A percentile compares a stretch with the other conserved stretches of the same genome.
phyloP scores from a whole-genome alignment of 2,888 invertebrate species.

The Schrankia costaestrigalis region DNA sequence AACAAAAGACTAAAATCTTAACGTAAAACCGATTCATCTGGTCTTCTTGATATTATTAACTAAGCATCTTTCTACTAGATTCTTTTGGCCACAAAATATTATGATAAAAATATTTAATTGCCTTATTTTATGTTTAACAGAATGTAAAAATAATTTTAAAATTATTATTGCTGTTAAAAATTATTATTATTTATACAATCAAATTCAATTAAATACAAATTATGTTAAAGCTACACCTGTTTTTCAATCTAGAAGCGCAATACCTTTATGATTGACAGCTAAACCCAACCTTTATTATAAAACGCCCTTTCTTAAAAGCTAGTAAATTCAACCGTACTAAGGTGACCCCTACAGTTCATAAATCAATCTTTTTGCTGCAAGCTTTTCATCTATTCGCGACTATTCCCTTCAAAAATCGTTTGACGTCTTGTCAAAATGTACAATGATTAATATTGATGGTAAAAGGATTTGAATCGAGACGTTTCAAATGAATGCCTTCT shows the following conservation, averaged over 20 bases:
- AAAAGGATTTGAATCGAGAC: conserved; percentile 18
- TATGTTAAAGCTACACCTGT: background rate
- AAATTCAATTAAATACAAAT: background rate
- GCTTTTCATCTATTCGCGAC: conserved; percentile 5
- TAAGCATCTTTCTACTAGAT: no score
- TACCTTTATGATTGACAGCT: conserved; percentile 18
- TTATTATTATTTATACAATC: background rate
- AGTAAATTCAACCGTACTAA: conserved; percentile 10
- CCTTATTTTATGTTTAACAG: no score
- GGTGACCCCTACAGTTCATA: conserved; percentile 24
- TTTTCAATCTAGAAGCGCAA: conserved; percentile 2
- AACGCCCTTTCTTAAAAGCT: conserved; percentile 14
- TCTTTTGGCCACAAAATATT: no score
- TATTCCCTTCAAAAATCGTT: conserved; percentile 17
- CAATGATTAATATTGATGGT: conserved; percentile 25
- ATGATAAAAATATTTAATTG: no score
- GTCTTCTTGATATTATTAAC: no score
- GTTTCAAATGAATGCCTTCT: conserved; percentile 17
- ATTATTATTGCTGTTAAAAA: no score
- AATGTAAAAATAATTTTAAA: no score
- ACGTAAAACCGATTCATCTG: no score
- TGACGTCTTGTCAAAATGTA: conserved; percentile 23
- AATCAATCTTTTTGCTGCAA: conserved; percentile 26
- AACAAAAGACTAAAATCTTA: no score
- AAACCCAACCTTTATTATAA: conserved; percentile 14